Percentiles rank a stretch among this genome's conserved stretches.
Conservation (phyloP, 2,113 vertebrate species). For the Cnemophilus loriae region DNA sequence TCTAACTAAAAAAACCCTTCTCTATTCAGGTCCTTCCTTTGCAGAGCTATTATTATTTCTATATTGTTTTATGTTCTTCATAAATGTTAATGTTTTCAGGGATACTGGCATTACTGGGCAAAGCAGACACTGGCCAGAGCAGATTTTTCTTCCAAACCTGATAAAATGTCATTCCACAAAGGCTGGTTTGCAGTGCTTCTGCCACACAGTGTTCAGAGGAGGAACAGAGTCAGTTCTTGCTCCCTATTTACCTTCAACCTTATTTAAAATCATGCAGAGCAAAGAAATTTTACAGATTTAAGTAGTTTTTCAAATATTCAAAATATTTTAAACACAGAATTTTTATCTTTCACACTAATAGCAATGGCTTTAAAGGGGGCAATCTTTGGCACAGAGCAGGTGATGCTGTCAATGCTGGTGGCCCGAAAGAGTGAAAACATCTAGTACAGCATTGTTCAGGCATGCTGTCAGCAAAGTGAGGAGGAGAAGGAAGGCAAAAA, state of each 20-base stretch:
- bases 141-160: neutral
- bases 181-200: neutral
- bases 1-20: neutral
- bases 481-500: neutral
- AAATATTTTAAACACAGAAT: neutral
- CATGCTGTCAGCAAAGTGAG: neutral
- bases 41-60: neutral
- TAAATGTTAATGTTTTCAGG: neutral
- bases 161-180: neutral
- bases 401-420: neutral
- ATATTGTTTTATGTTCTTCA: neutral
- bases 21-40: neutral
- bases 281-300: neutral
- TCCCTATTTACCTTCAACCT: neutral
- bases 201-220: conserved; percentile 40
- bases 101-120: neutral
- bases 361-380: neutral
- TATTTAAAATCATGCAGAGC: neutral
- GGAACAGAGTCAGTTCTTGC: neutral
- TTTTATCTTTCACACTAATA: neutral
- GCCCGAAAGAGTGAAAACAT: neutral
- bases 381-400: neutral
- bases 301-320: neutral
- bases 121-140: neutral
- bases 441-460: fast-evolving